These are phyloP conservation scores for Eurypyga helias DNA, from an alignment of 2,113 vertebrate genomes.

Conservation along the genomic window DNA sequence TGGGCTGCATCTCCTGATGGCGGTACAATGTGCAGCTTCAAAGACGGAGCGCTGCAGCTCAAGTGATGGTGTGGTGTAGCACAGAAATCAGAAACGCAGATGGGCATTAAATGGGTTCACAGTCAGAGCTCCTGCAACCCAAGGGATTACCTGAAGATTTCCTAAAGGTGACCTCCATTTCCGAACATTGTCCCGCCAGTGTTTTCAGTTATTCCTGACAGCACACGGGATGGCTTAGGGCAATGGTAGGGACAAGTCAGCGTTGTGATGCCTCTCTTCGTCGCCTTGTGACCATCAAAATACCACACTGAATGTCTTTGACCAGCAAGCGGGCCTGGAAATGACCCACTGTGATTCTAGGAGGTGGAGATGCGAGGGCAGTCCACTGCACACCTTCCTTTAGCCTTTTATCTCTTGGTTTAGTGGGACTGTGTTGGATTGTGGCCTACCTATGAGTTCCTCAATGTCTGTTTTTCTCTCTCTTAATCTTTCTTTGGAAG, in stretches of 20 bases:
- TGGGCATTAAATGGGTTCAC: neutral
- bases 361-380: neutral
- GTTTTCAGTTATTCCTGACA: neutral
- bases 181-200: neutral
- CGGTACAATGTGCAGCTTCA: neutral
- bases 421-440: neutral
- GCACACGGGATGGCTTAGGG: neutral
- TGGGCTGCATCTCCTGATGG: neutral
- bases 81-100: neutral
- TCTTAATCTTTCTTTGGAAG: neutral
- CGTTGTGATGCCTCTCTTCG: neutral
- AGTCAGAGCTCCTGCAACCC: neutral
- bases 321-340: neutral
- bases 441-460: neutral
- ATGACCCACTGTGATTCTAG: neutral
- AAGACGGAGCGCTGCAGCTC: rapidly evolving
- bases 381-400: neutral
- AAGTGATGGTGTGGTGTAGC: neutral
- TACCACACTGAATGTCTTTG: neutral
- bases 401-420: neutral
- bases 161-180: neutral
- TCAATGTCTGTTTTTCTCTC: neutral
- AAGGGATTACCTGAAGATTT: neutral
- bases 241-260: neutral
- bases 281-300: neutral